Base-by-base conservation (phyloP, 2,888 invertebrate species). In the Junonia oenone region DNA sequence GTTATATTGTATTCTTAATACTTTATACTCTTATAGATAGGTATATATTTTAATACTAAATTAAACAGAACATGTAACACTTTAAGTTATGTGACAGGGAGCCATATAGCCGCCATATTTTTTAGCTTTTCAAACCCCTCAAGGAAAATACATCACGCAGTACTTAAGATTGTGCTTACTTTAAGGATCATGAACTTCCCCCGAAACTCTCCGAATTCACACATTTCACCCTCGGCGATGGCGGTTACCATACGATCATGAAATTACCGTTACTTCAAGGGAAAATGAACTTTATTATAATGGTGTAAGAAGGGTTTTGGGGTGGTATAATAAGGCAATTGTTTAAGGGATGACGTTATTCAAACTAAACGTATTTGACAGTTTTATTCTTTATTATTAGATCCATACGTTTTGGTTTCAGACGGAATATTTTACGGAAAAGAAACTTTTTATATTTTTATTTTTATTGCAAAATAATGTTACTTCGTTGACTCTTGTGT, bases 281-380 rank as follows among this genome's bases (percentile, higher is more conserved):
- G 14, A 60, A 54, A 51, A 15, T 55, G 13, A 31, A 35, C 58
- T 19, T 2, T 63, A 59, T 45, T 0, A 0, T 0, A 37, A n/a
- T n/a, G n/a, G n/a, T n/a, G n/a, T 52, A 63, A 43, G 40, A 56
- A 0, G n/a, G 14, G 13, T 4, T 1, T 40, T 59, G 59, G 59
- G 11, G 49, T 55, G 51, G 17, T 22, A 46, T 40, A 57, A 51
- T 50, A 17, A 14, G 11, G 46, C 40, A 27, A 51, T 45, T 63
- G 58, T 62, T 58, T 59, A 55, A 62, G 68, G 71, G 70, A 69
- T 58, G 69, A 68, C 69, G 78, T 84, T 77, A 81, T 78, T 84
- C 80, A 83, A 78, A 78, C 45, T 76, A 81, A 82, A 83, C 79
- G 75, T 72, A 72, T 78, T 78, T 82, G 82, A 83, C 85, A 83